Conservation (phyloP, 2,888 invertebrate genomes). For the Invenusta paracnida region DNA sequence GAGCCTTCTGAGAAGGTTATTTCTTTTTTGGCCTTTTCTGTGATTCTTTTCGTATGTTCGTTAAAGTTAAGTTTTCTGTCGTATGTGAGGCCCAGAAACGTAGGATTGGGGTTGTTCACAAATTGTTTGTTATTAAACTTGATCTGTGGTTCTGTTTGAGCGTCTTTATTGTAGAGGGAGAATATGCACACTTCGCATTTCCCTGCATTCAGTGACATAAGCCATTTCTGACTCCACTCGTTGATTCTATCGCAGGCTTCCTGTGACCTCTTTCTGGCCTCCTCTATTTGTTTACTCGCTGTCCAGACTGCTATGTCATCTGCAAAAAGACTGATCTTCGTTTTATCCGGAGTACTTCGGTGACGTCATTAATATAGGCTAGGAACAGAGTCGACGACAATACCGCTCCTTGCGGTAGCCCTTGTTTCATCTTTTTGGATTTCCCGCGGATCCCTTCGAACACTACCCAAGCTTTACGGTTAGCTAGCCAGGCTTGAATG, state of each 20-base stretch:
- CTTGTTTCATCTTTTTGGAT: not conserved
- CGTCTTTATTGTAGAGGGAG: slow-evolving; percentile 12
- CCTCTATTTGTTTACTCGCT: not conserved
- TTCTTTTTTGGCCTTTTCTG: not conserved
- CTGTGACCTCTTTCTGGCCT: slow-evolving; percentile 1
- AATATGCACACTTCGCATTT: slow-evolving; percentile 12
- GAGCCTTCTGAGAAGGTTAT: slow-evolving; percentile 8
- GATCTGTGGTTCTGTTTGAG: not conserved
- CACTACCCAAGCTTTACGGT: not conserved
- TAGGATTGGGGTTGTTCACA: not conserved
- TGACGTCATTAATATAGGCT: not conserved
- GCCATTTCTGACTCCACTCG: slow-evolving; percentile 28
- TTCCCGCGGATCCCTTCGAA: not conserved
- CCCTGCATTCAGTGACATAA: slow-evolving; percentile 10
- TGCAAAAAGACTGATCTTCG: not conserved
- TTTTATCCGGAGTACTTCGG: not conserved
- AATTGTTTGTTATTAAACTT: not conserved
- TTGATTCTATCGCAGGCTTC: slow-evolving; percentile 4
- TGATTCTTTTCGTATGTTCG: slow-evolving; percentile 6
- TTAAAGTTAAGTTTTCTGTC: slow-evolving; percentile 8
- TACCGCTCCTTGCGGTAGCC: not conserved
- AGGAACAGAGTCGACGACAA: not conserved
- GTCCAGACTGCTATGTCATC: slow-evolving; percentile 22
- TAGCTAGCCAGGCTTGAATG: not conserved
- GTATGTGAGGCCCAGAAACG: slow-evolving; percentile 8